Evolutionary conservation across 2,888 invertebrate genomes (phyloP).

Genomic region (Drosophila prolongata): DNA sequence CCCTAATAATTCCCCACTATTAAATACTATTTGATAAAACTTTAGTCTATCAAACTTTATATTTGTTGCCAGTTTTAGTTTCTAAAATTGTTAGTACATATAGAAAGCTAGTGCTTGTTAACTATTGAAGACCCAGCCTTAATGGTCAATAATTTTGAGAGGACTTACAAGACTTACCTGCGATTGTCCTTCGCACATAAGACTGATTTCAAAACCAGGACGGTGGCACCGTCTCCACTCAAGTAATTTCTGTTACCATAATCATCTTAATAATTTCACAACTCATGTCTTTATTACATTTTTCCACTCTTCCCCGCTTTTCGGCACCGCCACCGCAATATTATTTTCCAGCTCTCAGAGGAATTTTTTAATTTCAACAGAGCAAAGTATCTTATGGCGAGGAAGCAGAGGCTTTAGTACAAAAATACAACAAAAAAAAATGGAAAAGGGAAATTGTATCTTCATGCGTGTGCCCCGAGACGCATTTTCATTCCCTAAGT

Average conservation of each 20-base stretch:
- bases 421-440: constrained; percentile 21
- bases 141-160: too few species aligned
- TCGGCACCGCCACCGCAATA: constrained; percentile 49
- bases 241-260: constrained; percentile 58
- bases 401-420: neutral
- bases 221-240: constrained; percentile 19
- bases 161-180: constrained; percentile 7
- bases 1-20: too few species aligned
- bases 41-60: too few species aligned
- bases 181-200: constrained; percentile 22
- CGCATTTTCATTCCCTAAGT: constrained; percentile 44
- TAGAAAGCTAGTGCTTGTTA: too few species aligned
- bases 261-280: constrained; percentile 76
- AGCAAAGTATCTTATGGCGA: constrained; percentile 63
- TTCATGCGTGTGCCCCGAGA: constrained; percentile 61
- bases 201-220: constrained; percentile 18
- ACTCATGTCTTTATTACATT: constrained; percentile 79
- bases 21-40: too few species aligned
- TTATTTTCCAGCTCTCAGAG: constrained; percentile 65
- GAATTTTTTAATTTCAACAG: constrained; percentile 74
- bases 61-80: too few species aligned
- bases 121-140: too few species aligned
- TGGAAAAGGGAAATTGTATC: constrained; percentile 57
- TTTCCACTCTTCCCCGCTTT: constrained; percentile 13
- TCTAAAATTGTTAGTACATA: too few species aligned